Evolutionary conservation across 1,140 invertebrate genomes (phyloP).

Genomic region (Chrysomallon squamiferum): DNA sequence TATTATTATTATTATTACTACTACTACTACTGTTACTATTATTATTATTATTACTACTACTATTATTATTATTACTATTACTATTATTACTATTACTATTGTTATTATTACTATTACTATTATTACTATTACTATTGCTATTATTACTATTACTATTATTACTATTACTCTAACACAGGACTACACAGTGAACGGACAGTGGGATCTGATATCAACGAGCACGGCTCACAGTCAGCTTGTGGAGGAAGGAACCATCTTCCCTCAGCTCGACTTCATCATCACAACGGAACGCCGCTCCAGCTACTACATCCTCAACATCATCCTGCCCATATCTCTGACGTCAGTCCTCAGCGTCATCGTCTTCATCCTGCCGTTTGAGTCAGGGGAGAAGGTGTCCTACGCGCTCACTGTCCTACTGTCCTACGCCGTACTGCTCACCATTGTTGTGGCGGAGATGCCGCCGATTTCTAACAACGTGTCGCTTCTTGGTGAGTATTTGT

Average conservation of each 20-base stretch:
- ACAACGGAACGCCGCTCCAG: neutral
- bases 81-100: too few species aligned
- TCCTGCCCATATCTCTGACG: neutral
- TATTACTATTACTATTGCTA: too few species aligned
- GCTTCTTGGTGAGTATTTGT: neutral
- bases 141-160: too few species aligned
- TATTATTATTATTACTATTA: too few species aligned
- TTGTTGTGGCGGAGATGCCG: neutral
- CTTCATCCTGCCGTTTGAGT: constrained; percentile 1
- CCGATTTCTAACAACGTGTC: neutral
- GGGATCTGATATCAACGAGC: neutral
- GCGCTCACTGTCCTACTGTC: constrained; percentile 3
- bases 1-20: too few species aligned
- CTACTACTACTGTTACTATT: too few species aligned
- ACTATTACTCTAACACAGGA: too few species aligned
- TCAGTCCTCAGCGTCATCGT: neutral
- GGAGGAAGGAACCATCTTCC: neutral
- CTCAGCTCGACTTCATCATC: neutral
- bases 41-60: too few species aligned
- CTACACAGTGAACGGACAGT: constrained; percentile 18
- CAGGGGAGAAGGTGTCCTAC: constrained; percentile 3
- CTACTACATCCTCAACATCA: constrained; percentile 5
- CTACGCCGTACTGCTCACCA: neutral
- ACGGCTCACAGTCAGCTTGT: neutral
- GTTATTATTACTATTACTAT: too few species aligned